Evolutionary conservation across 2,888 invertebrate genomes (phyloP).

Genomic region (Caenorhabditis sp.): DNA sequence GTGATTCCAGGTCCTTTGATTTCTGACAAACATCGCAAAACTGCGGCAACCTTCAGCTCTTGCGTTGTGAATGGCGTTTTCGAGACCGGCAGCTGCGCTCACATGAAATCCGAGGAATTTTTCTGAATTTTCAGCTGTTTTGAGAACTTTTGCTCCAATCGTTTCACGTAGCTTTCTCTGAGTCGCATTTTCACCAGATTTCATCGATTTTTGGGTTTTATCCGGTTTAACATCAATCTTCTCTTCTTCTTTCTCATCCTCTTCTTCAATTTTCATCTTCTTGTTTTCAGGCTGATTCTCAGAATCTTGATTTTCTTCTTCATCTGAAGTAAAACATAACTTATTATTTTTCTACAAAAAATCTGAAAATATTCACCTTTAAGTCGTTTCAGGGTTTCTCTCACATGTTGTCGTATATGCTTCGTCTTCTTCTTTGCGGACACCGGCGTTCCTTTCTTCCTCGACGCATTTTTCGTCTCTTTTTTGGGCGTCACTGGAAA

Average conservation of each 20-base stretch:
- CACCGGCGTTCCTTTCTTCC: neutral
- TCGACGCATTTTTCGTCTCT: neutral
- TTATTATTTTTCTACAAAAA: too few species aligned
- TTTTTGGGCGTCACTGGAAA: slow-evolving; percentile 5
- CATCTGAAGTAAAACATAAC: too few species aligned
- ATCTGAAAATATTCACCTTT: slow-evolving; percentile 6
- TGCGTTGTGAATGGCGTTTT: slow-evolving; percentile 72
- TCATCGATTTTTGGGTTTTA: too few species aligned
- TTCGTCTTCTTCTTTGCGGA: slow-evolving; percentile 4
- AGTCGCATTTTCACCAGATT: slow-evolving; percentile 18
- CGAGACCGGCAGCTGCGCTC: slow-evolving; percentile 66
- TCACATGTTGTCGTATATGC: slow-evolving; percentile 10
- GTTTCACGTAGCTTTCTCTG: slow-evolving; percentile 21
- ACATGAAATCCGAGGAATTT: slow-evolving; percentile 64
- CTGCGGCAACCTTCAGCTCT: slow-evolving; percentile 70
- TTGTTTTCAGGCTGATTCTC: slow-evolving; percentile 3
- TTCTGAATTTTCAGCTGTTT: slow-evolving; percentile 25
- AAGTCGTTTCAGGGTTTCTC: slow-evolving; percentile 20
- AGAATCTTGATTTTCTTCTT: slow-evolving; percentile 17
- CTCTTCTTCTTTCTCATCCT: neutral
- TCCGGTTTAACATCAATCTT: neutral
- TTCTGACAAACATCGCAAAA: slow-evolving; percentile 72
- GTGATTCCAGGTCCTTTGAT: slow-evolving; percentile 65
- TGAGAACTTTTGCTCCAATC: slow-evolving; percentile 31
- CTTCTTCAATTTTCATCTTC: slow-evolving; percentile 2